Base-by-base conservation (phyloP, 2,888 invertebrate genomes). In the Ochlodes sylvanus region DNA sequence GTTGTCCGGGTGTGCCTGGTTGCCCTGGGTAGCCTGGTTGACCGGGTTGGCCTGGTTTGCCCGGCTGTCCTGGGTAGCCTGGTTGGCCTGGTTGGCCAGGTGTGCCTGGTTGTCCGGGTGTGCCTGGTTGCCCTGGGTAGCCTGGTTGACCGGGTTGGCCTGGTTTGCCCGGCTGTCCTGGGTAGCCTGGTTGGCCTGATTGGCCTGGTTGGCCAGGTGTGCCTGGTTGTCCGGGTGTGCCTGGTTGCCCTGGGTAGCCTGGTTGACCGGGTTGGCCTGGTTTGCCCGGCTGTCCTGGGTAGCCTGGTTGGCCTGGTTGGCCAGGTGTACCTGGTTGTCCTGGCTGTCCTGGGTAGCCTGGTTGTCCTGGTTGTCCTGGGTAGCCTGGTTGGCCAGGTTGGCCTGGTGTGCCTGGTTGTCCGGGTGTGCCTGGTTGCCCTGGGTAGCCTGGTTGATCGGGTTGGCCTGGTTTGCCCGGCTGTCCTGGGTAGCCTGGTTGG, bases 401-500 rank as follows among this genome's bases (percentile, higher is more conserved):
- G 0, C 76, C 75, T 38, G 79, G 76, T 0, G 9, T 65, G 5
- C 72, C 77, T 54, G 75, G 73, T n/a, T 70, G 56, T 9, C 76
- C 75, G 10, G 76, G 73, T 72, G 93, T 21, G 7, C 73, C 81
- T 3, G 80, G 79, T 4, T 74, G 70, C 77, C 71, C 82, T 38
- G 38, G 38, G 27, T 27, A 27, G 27, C 27, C 27, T 77, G 15
- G 92, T 7, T 56, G 67, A 0, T 74, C 74, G 0, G 74, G 72
- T 14, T 72, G 92, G 2, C 74, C 81, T 1, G 76, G 76, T 1
- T 75, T 12, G 0, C 88, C 89, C 12, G 94, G 94, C 15, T 81
- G 88, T 55, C 90, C 93, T 0, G 95, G 95, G 19, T 67, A 50
- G 7, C 77, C 81, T 2, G 76, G 75, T 3, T 70, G 12, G 10